These are phyloP conservation scores for Euwallacea similis DNA, from an alignment of 1,140 invertebrate species.

Conservation along the genomic window DNA sequence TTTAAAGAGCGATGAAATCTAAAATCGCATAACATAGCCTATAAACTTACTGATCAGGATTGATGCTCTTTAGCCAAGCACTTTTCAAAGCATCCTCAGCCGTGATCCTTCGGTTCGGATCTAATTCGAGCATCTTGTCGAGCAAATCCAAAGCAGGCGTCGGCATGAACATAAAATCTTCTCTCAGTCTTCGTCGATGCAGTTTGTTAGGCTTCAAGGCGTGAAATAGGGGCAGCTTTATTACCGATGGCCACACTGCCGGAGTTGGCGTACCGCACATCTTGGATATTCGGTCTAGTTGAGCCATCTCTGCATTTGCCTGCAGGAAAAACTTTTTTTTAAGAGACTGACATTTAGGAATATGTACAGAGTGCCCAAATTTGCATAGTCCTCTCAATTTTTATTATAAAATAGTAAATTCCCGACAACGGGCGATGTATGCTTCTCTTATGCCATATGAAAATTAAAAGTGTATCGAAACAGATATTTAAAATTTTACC, in stretches of 20 bases:
- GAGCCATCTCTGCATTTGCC: conserved; percentile 91
- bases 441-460: no score
- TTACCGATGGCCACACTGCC: conserved; percentile 97
- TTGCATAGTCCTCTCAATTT: no score
- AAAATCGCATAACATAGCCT: no score
- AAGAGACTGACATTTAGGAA: background rate
- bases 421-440: background rate
- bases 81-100: conserved; percentile 93
- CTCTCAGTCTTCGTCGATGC: conserved; percentile 83
- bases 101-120: conserved; percentile 91
- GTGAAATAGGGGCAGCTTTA: conserved; percentile 90
- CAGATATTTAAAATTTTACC: no score
- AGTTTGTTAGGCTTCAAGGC: conserved; percentile 90
- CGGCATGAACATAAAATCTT: conserved; percentile 94
- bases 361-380: no score
- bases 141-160: conserved; percentile 85
- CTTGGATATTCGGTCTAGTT: conserved; percentile 92
- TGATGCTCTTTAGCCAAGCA: conserved; percentile 90
- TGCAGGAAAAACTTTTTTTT: conserved; percentile 49
- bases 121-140: conserved; percentile 95
- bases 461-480: no score
- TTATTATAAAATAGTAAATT: no score
- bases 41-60: conserved; percentile 83
- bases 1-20: background rate
- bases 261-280: conserved; percentile 96